Evolutionary conservation across 2,797 vertebrate species (phyloP).

Genomic region (Myiotriccus ornatus): DNA sequence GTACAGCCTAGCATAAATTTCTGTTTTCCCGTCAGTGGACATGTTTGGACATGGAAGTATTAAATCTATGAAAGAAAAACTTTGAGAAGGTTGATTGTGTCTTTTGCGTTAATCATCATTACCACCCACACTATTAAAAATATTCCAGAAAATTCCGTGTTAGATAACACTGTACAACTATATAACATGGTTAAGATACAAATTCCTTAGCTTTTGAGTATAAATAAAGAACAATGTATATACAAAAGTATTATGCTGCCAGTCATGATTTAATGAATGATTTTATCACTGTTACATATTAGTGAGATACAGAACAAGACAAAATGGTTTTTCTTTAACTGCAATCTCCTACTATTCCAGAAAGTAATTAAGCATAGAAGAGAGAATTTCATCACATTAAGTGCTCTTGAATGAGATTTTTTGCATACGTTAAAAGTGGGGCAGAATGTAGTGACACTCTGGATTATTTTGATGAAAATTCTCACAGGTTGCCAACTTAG

Average conservation of each 20-base stretch:
- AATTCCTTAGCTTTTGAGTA: background rate
- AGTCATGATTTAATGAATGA: background rate
- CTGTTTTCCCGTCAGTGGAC: conserved; percentile 2
- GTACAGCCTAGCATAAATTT: background rate
- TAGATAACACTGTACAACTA: background rate
- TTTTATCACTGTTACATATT: background rate
- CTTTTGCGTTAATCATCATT: conserved; percentile 30
- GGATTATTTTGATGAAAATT: conserved; percentile 2
- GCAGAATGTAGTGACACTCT: background rate
- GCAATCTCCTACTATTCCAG: background rate
- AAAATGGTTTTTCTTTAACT: background rate
- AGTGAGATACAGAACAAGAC: background rate
- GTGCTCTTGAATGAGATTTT: background rate
- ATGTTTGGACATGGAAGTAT: conserved; percentile 54
- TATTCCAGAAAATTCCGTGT: conserved; percentile 45
- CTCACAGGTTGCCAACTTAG: background rate
- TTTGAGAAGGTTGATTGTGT: conserved; percentile 35
- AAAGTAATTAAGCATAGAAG: background rate
- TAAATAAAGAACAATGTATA: background rate
- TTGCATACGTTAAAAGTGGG: background rate
- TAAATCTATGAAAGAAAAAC: conserved; percentile 47
- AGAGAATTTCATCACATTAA: background rate
- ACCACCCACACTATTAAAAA: conserved; percentile 25
- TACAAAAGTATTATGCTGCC: background rate
- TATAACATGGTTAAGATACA: background rate